A percentile compares a stretch with the other conserved stretches of the same genome.
Evolutionary conservation across 2,888 invertebrate species (phyloP).

Genomic region (Euzophera pinguis): DNA sequence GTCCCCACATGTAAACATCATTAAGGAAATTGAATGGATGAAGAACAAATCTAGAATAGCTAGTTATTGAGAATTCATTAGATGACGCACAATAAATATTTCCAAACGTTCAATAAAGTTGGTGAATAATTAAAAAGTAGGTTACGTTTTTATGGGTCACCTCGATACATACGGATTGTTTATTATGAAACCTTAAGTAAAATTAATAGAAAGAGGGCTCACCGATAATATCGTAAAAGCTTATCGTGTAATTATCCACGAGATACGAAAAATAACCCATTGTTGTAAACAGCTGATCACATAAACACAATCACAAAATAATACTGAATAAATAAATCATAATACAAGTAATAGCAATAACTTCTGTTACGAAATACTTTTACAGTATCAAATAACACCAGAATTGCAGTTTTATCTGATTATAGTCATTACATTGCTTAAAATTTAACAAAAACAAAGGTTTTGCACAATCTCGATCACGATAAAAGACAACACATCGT

Average conservation of each 20-base stretch:
- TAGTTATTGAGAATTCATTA: background rate
- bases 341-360: background rate
- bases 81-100: background rate
- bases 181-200: background rate
- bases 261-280: slow-evolving; percentile 61
- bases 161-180: background rate
- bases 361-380: slow-evolving; percentile 18
- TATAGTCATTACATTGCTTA: background rate
- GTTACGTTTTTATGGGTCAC: background rate
- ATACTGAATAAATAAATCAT: slow-evolving; percentile 15
- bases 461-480: background rate
- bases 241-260: slow-evolving; percentile 62
- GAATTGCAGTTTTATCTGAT: slow-evolving; percentile 30
- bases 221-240: slow-evolving; percentile 67
- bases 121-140: background rate
- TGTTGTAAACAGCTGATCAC: slow-evolving; percentile 36
- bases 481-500: no score
- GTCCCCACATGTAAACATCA: background rate
- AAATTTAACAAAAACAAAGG: background rate
- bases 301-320: slow-evolving; percentile 13
- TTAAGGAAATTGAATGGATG: background rate
- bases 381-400: slow-evolving; percentile 34
- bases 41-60: background rate
- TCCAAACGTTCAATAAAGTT: background rate
- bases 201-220: slow-evolving; percentile 34